Percentiles rank a stretch among this genome's conserved stretches.
Evolutionary conservation across 2,888 invertebrate genomes (phyloP).

Genomic region (Leptothorax acervorum): DNA sequence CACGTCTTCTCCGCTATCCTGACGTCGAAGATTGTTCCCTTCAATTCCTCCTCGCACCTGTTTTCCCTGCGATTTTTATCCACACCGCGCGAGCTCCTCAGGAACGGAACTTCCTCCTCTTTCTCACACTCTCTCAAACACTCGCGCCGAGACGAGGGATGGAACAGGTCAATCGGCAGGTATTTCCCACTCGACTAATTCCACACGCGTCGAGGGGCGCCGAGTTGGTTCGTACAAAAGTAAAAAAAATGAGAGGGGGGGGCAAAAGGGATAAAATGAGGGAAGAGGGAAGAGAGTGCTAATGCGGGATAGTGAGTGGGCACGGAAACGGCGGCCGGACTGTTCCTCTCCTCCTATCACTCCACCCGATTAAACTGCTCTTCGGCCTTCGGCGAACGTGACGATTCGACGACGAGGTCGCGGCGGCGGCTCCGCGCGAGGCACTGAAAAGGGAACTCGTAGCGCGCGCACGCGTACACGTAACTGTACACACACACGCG

Average conservation of each 20-base stretch:
- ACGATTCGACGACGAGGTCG: conserved; percentile 61
- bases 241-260: conserved; percentile 62
- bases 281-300: conserved; percentile 27
- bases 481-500: not conserved
- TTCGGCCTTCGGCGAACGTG: conserved; percentile 25
- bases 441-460: conserved; percentile 65
- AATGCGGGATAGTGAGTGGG: conserved; percentile 9
- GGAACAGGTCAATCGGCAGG: conserved; percentile 10
- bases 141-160: conserved; percentile 31
- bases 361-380: conserved; percentile 36
- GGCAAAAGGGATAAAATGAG: conserved; percentile 64
- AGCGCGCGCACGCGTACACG: conserved; percentile 63
- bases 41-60: conserved; percentile 1
- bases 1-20: conserved; percentile 13
- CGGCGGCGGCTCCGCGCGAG: conserved; percentile 62
- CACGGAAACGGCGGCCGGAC: conserved; percentile 13
- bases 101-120: conserved; percentile 5
- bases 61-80: conserved; percentile 20
- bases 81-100: not conserved
- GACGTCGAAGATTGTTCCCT: not conserved
- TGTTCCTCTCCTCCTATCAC: conserved; percentile 27
- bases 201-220: conserved; percentile 22
- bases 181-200: conserved; percentile 33
- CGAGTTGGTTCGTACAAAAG: conserved; percentile 63
- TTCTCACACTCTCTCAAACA: conserved; percentile 25